These are phyloP conservation scores for Bimastos eiseni DNA, from an alignment of 2,888 invertebrate species.

Conservation along the genomic window DNA sequence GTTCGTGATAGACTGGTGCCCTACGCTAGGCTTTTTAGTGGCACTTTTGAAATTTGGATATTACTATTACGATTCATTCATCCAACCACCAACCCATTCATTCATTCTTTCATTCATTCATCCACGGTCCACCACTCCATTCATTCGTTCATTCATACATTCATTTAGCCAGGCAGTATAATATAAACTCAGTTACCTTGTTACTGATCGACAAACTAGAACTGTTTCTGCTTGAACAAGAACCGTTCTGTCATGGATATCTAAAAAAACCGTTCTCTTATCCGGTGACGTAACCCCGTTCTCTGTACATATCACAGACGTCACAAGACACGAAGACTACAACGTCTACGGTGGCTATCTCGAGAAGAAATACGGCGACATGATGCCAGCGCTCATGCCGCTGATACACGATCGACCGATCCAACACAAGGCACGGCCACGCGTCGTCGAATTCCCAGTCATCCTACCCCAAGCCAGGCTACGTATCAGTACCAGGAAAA, in stretches of 20 bases:
- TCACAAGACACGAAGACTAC: slow-evolving; percentile 1
- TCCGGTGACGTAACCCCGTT: not conserved
- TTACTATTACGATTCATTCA: too few species aligned
- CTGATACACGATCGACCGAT: not conserved
- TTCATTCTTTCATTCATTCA: not conserved
- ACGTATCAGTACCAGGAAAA: not conserved
- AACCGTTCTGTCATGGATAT: not conserved
- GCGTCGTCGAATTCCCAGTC: not conserved
- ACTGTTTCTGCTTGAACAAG: not conserved
- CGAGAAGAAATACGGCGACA: not conserved
- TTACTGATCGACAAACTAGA: too few species aligned
- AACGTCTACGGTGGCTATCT: not conserved
- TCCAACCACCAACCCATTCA: too few species aligned
- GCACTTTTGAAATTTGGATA: too few species aligned
- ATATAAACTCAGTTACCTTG: too few species aligned
- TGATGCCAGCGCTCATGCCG: not conserved
- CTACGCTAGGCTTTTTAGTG: too few species aligned
- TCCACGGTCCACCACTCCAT: not conserved
- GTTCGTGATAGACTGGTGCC: too few species aligned
- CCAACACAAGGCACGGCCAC: not conserved
- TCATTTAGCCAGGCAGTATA: too few species aligned
- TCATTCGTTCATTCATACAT: not conserved
- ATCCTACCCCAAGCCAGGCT: not conserved
- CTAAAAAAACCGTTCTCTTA: not conserved
- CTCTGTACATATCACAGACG: not conserved